A percentile compares a stretch with the other conserved stretches of the same genome.
Evolutionary conservation across 2,888 invertebrate genomes (phyloP).

Genomic region (Drosophila borealis): DNA sequence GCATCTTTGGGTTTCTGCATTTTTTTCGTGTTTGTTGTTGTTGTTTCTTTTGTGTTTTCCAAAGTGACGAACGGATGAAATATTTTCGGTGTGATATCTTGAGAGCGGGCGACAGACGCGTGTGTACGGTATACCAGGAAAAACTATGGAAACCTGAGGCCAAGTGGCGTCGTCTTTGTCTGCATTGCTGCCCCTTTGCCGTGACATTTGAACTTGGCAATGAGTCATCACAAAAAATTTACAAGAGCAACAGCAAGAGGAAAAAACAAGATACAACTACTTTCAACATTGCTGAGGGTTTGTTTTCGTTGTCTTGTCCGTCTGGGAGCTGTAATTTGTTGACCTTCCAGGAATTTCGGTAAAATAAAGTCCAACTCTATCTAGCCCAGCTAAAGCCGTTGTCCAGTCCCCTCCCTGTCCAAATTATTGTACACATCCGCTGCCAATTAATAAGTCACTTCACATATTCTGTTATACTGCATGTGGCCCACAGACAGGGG

Average conservation of each 20-base stretch:
- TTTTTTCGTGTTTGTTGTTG: background rate
- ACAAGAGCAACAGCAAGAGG: constrained; percentile 6
- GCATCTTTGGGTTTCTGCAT: constrained; percentile 8
- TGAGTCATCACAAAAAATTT: constrained; percentile 67
- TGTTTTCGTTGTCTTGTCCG: constrained; percentile 4
- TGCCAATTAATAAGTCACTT: constrained; percentile 58
- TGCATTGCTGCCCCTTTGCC: constrained; percentile 14
- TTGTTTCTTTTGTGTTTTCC: constrained; percentile 16
- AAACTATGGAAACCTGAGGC: constrained; percentile 58
- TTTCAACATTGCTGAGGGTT: constrained; percentile 28
- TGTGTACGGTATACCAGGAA: constrained; percentile 44
- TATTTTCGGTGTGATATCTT: constrained; percentile 48
- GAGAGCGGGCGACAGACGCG: constrained; percentile 17
- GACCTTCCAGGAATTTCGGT: constrained; percentile 58
- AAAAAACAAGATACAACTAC: constrained; percentile 28
- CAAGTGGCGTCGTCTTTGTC: constrained; percentile 40
- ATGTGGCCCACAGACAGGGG: constrained; percentile 26
- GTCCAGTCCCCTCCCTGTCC: background rate
- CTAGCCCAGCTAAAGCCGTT: constrained; percentile 10
- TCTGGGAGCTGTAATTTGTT: constrained; percentile 34
- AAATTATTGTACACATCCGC: constrained; percentile 41
- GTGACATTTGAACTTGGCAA: constrained; percentile 72
- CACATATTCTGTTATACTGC: constrained; percentile 43
- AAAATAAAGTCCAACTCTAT: constrained; percentile 16
- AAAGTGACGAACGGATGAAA: constrained; percentile 56